phyloP scores from a whole-genome alignment of 2,888 invertebrate genomes.

The Muschampia staudingeri region DNA sequence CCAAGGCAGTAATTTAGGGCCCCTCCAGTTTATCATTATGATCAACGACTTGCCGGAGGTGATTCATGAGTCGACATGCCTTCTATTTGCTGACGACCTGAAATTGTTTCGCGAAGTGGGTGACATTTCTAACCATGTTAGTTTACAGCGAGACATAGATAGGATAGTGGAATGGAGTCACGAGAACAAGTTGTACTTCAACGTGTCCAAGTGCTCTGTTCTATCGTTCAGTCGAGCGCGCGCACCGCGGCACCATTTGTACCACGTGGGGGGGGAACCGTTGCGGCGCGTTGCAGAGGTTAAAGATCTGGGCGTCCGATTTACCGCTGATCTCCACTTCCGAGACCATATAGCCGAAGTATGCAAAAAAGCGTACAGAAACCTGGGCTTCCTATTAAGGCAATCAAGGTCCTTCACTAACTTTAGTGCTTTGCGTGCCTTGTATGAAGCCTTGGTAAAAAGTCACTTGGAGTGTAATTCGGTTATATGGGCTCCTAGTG shows the following conservation, averaged over 20 bases:
- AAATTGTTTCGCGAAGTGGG: slow-evolving; percentile 18
- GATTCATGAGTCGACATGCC: slow-evolving; percentile 15
- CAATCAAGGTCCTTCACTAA: not conserved
- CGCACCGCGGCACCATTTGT: not conserved
- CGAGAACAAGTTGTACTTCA: not conserved
- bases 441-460: too few relatives aligned
- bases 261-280: slow-evolving; percentile 3
- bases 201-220: too few relatives aligned
- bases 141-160: not conserved
- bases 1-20: too few relatives aligned
- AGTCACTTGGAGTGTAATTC: too few relatives aligned
- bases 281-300: too few relatives aligned
- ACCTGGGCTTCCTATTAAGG: not conserved
- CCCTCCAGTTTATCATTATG: slow-evolving; percentile 4
- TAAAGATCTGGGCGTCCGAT: too few relatives aligned
- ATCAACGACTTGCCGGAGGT: slow-evolving; percentile 29
- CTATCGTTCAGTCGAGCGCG: slow-evolving; percentile 19
- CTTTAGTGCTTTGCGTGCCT: too few relatives aligned
- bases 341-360: too few relatives aligned
- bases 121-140: not conserved
- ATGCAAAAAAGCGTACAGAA: too few relatives aligned
- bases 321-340: too few relatives aligned
- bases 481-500: too few relatives aligned
- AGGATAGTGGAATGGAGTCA: not conserved
- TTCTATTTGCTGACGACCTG: too few relatives aligned